Evolutionary conservation across 2,888 invertebrate genomes (phyloP), one percentile per base, ranked within the genome.

Genomic region (Heliothis peltigera): DNA sequence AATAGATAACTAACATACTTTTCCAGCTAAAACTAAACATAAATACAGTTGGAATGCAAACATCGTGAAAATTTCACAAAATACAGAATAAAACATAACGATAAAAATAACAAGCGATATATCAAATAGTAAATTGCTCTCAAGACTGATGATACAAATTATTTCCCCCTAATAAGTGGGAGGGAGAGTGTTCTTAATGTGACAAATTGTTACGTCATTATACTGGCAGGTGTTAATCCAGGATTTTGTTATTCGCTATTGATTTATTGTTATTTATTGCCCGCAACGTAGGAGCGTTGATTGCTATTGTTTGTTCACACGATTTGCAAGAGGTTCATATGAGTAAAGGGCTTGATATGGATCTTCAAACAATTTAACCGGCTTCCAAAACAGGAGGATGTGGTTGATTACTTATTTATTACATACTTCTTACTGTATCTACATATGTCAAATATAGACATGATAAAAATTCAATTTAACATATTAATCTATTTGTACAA

Each of bases 51-150:
- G 39, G 49, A 49, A 55, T 71, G 44, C 17, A 4, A 32, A 22
- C 19, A 15, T 17, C 39, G 44, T 12, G 10, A 18, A 47, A 42
- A 53, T 0, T n/a, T 4, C 18, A 48, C 28, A 56, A 55, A 56
- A 47, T 52, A 62, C 46, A 53, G 15, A 3, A 32, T 5, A 10
- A 12, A 32, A 56, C 25, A 56, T 35, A 46, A 17, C 47, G 7
- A 48, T 53, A 53, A 68, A 42, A 68, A 65, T 52, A 67, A 54
- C 53, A 39, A 15, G 25, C 25, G 39, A 69, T 43, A 54, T 18
- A 54, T 71, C 72, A 64, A 47, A 51, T n/a, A 12, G 21, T 28
- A 71, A 51, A 69, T 64, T 47, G 18, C 42, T 56, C 18, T 19
- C 12, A 15, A 46, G 51, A 70, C 47, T 53, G 18, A 64, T 71